These are phyloP conservation scores for Tetramorium alpestre DNA, from an alignment of 1,140 invertebrate species.

Conservation along the genomic window DNA sequence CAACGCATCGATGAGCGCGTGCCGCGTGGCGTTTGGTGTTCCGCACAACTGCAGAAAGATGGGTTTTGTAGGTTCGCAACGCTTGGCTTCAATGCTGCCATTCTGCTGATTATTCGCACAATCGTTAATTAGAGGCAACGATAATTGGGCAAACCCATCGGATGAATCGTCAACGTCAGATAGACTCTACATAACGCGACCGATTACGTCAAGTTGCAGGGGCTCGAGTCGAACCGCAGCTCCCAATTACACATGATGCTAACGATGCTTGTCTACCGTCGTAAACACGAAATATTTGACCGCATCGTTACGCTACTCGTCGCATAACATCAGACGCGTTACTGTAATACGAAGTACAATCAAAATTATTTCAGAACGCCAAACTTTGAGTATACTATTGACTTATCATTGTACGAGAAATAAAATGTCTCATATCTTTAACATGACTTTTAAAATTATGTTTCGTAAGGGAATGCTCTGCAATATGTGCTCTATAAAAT, in stretches of 20 bases:
- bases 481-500: not conserved
- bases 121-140: conserved; percentile 40
- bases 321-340: conserved; percentile 15
- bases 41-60: not conserved
- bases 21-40: not conserved
- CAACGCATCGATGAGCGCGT: not conserved
- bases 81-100: not conserved
- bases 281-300: conserved; percentile 62
- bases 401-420: not conserved
- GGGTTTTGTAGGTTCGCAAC: not conserved
- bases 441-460: not conserved
- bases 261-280: conserved; percentile 48
- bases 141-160: conserved; percentile 55
- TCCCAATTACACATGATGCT: conserved; percentile 50
- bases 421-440: not conserved
- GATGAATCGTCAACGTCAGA: conserved; percentile 26
- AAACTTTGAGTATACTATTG: not conserved
- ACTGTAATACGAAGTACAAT: not conserved
- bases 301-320: conserved; percentile 20
- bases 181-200: conserved; percentile 32
- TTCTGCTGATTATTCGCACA: conserved; percentile 7
- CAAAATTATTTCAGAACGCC: not conserved
- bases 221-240: conserved; percentile 52
- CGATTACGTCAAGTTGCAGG: conserved; percentile 45
- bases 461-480: too few species aligned